These are phyloP conservation scores for Drosophila ironensis DNA, from an alignment of 1,140 invertebrate species.

Conservation along the genomic window DNA sequence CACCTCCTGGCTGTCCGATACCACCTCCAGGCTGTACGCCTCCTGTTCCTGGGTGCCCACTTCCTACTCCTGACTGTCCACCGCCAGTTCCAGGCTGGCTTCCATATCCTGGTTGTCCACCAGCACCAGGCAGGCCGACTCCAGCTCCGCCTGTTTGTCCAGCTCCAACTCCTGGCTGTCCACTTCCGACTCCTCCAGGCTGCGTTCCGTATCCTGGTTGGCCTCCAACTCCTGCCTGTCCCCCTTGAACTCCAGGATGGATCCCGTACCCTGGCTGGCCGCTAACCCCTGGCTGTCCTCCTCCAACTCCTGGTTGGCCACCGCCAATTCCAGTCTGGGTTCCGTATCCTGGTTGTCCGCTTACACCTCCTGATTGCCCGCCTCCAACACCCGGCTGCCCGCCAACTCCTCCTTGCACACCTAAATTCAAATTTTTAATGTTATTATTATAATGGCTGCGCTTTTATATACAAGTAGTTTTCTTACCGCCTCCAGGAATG, in stretches of 20 bases:
- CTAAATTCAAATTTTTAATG: not conserved
- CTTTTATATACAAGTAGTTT: not conserved
- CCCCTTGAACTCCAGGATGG: not conserved
- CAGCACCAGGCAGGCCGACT: not conserved
- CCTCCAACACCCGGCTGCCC: conserved; percentile 20
- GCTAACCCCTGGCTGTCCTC: not conserved
- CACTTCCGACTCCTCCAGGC: too few relatives aligned
- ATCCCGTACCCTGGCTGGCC: not conserved
- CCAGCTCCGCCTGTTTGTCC: too few relatives aligned
- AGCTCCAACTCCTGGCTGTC: not conserved
- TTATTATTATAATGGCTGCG: not conserved
- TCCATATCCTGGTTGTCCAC: not conserved
- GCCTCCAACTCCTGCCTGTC: not conserved
- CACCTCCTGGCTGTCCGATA: conserved; percentile 24
- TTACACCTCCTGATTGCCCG: too few relatives aligned
- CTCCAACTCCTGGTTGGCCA: not conserved
- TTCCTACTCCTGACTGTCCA: not conserved
- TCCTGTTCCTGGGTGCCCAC: not conserved
- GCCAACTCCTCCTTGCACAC: conserved; percentile 10
- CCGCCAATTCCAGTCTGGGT: not conserved
- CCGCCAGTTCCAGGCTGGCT: not conserved
- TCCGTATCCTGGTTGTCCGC: not conserved
- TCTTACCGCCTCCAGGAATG: conserved; percentile 46
- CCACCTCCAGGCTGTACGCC: conserved; percentile 29
- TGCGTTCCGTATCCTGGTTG: not conserved